Conservation (phyloP, 2,113 vertebrate genomes). For the Laticauda colubrina region DNA sequence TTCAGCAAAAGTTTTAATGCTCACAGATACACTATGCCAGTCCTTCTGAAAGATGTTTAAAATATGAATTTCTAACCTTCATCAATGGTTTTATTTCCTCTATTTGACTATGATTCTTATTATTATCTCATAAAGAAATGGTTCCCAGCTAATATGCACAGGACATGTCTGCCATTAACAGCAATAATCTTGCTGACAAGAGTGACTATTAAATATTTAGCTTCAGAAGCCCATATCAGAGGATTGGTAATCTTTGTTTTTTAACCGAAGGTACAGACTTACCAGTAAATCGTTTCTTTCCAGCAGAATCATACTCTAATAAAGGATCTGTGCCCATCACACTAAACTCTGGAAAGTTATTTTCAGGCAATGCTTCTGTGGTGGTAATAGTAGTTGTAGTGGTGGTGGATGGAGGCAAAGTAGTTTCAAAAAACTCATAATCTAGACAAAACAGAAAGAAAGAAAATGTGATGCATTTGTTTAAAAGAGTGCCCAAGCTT, state of each 20-base stretch:
- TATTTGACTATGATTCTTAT: not conserved
- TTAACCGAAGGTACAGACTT: slow-evolving; percentile 43
- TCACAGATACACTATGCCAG: not conserved
- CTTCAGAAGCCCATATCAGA: not conserved
- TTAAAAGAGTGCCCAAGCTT: not conserved
- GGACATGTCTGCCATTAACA: not conserved
- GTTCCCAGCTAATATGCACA: not conserved
- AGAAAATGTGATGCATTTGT: not conserved
- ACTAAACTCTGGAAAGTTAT: slow-evolving; percentile 57
- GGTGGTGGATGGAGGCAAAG: slow-evolving; percentile 60
- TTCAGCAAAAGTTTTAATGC: not conserved
- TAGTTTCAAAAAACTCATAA: slow-evolving; percentile 73
- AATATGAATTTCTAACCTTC: not conserved
- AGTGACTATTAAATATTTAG: not conserved
- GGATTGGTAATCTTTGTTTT: not conserved
- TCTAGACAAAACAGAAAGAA: slow-evolving; percentile 52
- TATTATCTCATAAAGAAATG: not conserved
- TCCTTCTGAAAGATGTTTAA: not conserved
- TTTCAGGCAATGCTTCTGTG: not conserved
- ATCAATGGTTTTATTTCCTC: not conserved
- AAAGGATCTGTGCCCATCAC: slow-evolving; percentile 73
- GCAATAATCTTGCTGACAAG: not conserved
- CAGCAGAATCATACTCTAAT: slow-evolving; percentile 83
- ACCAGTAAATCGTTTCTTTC: slow-evolving; percentile 93
- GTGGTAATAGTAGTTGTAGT: slow-evolving; percentile 1